Base-by-base conservation (phyloP, 2,113 vertebrate species). In the Cariama cristata region DNA sequence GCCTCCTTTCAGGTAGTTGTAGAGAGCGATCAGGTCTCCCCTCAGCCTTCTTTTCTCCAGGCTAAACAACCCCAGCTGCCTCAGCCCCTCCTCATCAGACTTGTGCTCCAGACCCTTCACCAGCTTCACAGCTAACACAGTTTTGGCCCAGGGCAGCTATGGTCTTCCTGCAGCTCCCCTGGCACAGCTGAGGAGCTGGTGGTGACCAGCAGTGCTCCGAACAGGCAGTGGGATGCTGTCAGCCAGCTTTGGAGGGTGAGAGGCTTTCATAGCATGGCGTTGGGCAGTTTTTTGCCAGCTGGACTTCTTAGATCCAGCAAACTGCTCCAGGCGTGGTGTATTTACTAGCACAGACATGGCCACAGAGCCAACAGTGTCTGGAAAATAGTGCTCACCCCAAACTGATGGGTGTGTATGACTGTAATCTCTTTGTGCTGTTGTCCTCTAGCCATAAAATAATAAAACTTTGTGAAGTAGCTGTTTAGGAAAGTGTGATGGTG, bases 131-230 rank as follows among this genome's bases (percentile, higher is more conserved):
- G 38, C 72, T 52, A 59, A 16, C 16, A 18, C 22, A 17, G n/a
- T 35, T 58, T 38, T 33, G 59, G 45, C 30, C 22, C 0, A 0
- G n/a, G 53, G 30, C 32, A 23, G 45, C 30, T 59, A 17, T 0
- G 4, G 26, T 24, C 30, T 72, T 53, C 59, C 64, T 40, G 28
- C 0, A 0, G 11, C 44, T 59, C 1, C 27, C 12, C 2, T 0
- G 1, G 58, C 72, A 72, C 13, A 35, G 79, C 85, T 71, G 64
- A 71, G 71, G 63, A 87, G 63, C 35, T 52, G 71, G 32, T 2
- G 1, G 79, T n/a, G 62, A 33, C 73, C 1, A 0, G 11, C 53
- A 9, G 9, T 59, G 52, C 45, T 71, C 64, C 64, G 23, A 30
- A 23, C 8, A 14, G 11, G 28, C 58, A 72, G 5, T 21, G 56